Evolutionary conservation across 2,113 vertebrate species (phyloP), one percentile per base, ranked within the genome.

Genomic region (Glareola pratincola): DNA sequence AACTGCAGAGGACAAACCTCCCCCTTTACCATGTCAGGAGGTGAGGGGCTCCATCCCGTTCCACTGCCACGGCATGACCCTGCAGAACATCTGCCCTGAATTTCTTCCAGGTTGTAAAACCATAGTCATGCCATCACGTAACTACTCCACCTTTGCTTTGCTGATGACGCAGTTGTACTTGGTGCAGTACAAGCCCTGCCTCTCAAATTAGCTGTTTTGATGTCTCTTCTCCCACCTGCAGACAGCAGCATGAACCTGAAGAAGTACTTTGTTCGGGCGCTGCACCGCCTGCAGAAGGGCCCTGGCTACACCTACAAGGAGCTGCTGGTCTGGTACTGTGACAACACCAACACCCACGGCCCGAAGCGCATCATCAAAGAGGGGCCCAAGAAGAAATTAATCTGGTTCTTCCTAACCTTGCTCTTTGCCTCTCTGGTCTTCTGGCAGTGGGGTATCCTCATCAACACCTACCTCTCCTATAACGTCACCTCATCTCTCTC

Each of bases 271-370:
- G 71, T 98, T 2, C 97, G 97, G 63, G 96, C 98, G 0, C 98
- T 99, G 94, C 98, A 98, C 26, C 98, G 98, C 37, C 97, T 99
- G 78, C 98, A 98, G 97, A 98, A 98, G 94, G 98, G 98, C 60
- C 98, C 98, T 0, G 98, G 98, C 41, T 98, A 98, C 95, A 98
- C 98, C 1, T 98, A 98, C 95, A 98, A 98, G 92, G 98, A 98
- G 97, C 98, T 99, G 89, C 98, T 99, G 86, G 97, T 98, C 80
- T 99, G 98, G 98, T 99, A 98, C 96, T 99, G 98, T 0, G 97
- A 98, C 94, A 99, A 98, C 96, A 99, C 98, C 95, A 99, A 98
- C 97, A 99, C 98, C 3, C 98, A 99, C 0, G 98, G 98, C 63
- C 98, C 98, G 24, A 98, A 98, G 91, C 98, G 98, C 90, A 98